phyloP scores from a whole-genome alignment of 2,113 vertebrate species.

The Ia io region DNA sequence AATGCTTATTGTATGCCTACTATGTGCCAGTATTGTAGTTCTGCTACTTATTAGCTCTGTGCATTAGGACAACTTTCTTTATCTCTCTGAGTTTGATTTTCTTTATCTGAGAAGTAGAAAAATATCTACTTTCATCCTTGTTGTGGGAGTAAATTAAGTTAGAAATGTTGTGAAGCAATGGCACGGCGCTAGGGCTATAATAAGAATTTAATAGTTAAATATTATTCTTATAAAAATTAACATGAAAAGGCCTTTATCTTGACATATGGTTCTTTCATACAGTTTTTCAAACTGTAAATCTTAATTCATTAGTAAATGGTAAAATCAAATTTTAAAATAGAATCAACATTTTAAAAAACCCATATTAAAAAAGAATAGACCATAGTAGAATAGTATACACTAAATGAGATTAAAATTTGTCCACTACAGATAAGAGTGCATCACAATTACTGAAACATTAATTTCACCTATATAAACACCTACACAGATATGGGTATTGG shows the following conservation, averaged over 20 bases:
- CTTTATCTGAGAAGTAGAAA: not conserved
- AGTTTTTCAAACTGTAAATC: not conserved
- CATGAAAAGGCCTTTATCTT: not conserved
- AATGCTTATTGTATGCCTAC: not conserved
- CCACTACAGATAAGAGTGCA: not conserved
- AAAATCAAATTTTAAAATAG: constrained; percentile 18
- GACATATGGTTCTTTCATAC: not conserved
- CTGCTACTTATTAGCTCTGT: not conserved
- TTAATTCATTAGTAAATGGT: not conserved
- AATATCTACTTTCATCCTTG: not conserved
- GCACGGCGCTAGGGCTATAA: no score
- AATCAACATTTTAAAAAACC: not conserved
- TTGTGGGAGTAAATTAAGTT: not conserved
- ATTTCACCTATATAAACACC: not conserved
- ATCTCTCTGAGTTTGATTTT: not conserved
- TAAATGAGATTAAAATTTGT: not conserved
- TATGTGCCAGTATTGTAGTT: not conserved
- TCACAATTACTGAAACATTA: not conserved
- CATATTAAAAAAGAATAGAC: not conserved
- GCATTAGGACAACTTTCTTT: not conserved
- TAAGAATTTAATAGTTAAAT: not conserved
- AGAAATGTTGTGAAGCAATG: not conserved
- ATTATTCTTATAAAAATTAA: constrained; percentile 14
- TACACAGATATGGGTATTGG: not conserved
- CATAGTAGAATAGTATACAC: not conserved